These are phyloP conservation scores for Cotesia chilonis DNA, from an alignment of 1,140 invertebrate species.

Conservation along the genomic window DNA sequence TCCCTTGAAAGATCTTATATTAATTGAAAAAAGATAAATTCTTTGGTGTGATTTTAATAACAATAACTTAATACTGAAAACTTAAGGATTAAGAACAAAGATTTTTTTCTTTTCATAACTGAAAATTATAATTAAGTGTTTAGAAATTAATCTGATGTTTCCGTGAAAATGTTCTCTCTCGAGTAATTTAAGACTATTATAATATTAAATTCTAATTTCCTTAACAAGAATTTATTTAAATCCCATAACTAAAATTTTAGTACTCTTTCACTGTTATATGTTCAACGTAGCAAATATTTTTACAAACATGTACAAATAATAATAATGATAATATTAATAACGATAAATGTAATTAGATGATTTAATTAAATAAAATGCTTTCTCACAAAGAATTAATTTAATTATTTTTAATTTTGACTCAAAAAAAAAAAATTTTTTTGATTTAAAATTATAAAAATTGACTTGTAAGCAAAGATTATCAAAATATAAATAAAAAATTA, in stretches of 20 bases:
- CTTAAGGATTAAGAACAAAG: conserved; percentile 17
- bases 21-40: conserved; percentile 13
- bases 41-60: conserved; percentile 33
- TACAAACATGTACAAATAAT: conserved; percentile 41
- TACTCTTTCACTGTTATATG: not conserved
- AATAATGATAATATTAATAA: no score
- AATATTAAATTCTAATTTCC: no score
- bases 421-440: not conserved
- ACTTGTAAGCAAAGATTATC: not conserved
- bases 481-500: no score
- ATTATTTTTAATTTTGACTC: not conserved
- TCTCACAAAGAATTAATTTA: conserved; percentile 14
- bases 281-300: conserved; percentile 40
- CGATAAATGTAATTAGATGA: conserved; percentile 40
- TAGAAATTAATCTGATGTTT: conserved; percentile 26
- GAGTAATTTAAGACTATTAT: not conserved
- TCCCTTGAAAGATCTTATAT: conserved; percentile 24
- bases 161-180: not conserved
- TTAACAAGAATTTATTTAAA: no score
- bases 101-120: conserved; percentile 29
- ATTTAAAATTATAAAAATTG: not conserved
- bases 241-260: not conserved
- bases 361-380: conserved; percentile 42
- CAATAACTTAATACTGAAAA: conserved; percentile 38
- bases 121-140: conserved; percentile 36